Conservation (phyloP, 92 coral and sea anemone genomes). For the Zoanthus solanderi region DNA sequence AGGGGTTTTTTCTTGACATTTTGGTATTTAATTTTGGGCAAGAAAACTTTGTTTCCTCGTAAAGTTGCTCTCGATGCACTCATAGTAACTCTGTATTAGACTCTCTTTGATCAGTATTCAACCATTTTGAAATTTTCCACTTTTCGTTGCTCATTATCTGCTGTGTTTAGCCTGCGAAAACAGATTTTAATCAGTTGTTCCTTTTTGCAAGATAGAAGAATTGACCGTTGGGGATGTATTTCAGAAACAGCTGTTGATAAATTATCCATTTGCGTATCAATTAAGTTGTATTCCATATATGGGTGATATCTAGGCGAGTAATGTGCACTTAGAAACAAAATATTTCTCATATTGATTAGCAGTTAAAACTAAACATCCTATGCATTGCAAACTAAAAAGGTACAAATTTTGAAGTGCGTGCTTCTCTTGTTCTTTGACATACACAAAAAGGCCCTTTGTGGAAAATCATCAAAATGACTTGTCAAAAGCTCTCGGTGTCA, state of each 20-base stretch:
- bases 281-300: constrained; percentile 30
- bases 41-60: constrained; percentile 72
- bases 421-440: no score
- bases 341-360: neutral
- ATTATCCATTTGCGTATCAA: constrained; percentile 21
- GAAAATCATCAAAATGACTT: no score
- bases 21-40: constrained; percentile 81
- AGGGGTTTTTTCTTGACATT: constrained; percentile 50
- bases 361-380: no score
- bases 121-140: neutral
- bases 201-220: constrained; percentile 17
- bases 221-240: neutral
- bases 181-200: neutral
- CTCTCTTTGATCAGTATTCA: neutral
- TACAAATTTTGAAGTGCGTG: no score
- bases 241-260: constrained; percentile 34
- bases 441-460: no score
- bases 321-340: neutral
- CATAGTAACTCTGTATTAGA: neutral
- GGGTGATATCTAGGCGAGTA: constrained; percentile 1
- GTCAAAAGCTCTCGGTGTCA: no score
- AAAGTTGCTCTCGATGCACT: constrained; percentile 27
- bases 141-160: neutral
- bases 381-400: no score
- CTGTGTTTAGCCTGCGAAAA: neutral